These are phyloP conservation scores for Isichthys henryi DNA, from an alignment of 2,113 vertebrate genomes.

Conservation along the genomic window DNA sequence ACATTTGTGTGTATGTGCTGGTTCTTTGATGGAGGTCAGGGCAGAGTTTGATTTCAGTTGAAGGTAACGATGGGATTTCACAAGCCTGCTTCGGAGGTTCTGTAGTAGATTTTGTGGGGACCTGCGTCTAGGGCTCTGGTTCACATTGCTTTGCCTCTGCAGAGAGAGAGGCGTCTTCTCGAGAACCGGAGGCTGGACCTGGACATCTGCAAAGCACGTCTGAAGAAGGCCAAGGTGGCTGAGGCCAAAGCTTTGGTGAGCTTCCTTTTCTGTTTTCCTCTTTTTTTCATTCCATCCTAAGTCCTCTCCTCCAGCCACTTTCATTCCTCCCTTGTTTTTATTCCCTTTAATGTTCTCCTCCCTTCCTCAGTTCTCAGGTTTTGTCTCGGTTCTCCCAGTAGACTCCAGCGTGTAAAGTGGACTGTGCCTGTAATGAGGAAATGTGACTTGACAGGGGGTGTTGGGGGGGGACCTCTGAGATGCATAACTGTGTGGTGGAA, in stretches of 20 bases:
- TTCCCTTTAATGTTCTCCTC: slow-evolving; percentile 36
- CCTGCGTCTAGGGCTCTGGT: neutral
- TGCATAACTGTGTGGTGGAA: neutral
- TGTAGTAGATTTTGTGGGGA: neutral
- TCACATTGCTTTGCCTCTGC: slow-evolving; percentile 8
- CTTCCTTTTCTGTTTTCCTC: slow-evolving; percentile 26
- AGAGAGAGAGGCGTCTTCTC: slow-evolving; percentile 87
- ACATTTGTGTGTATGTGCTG: neutral
- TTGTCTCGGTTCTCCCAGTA: slow-evolving; percentile 9
- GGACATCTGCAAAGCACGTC: slow-evolving; percentile 85
- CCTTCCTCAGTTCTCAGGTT: slow-evolving; percentile 52
- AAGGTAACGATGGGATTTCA: neutral
- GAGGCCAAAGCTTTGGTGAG: slow-evolving; percentile 91
- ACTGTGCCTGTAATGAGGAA: neutral
- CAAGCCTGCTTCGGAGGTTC: neutral
- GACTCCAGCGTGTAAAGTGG: neutral
- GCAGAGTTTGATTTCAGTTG: neutral
- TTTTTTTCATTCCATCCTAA: slow-evolving; percentile 46
- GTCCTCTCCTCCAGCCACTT: slow-evolving; percentile 47
- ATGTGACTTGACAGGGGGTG: neutral
- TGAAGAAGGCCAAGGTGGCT: slow-evolving; percentile 88
- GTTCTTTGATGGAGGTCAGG: neutral
- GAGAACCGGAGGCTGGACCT: slow-evolving; percentile 88
- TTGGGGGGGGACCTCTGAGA: neutral
- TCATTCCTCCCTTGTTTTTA: neutral